Evolutionary conservation across 2,113 vertebrate species (phyloP), one percentile per base, ranked within the genome.

Genomic region (Albula glossodonta): DNA sequence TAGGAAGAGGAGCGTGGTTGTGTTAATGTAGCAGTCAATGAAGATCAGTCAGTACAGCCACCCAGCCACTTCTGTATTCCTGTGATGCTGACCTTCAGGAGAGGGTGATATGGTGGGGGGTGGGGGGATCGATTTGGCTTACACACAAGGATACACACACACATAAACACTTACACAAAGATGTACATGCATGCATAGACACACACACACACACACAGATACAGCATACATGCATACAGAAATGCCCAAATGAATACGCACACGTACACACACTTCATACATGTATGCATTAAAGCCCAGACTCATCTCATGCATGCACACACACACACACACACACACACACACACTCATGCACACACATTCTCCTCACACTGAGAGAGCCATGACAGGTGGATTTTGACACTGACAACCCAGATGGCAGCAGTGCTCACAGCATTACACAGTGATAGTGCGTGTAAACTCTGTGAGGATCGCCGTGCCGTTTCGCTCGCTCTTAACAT

Each of bases 271-370:
- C 88, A 89, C 89, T 88, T 87, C 83, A 41, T 41, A 41, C 31
- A 41, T 41, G 31, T 41, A 41, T 41, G 31, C 31, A 41, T 41
- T 41, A 41, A 41, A 41, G 31, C 31, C 31, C 31, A 41, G 31
- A 41, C 31, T 41, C 31, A 41, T 41, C 31, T 41, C 86, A 88
- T 86, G 78, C 89, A 87, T 80, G 80, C 91, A 88, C 90, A 70
- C 41, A n/a, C 74, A 80, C 87, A 88, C 85, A 81, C 86, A 86
- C 83, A 82, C 91, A 89, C 90, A 92, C 87, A 91, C 90, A 90
- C 89, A 91, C 87, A 84, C 84, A 86, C 87, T 88, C 86, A 90
- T 89, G 83, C 83, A 82, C 51, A 84, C 80, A 88, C 56, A 57
- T 78, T 81, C 70, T 8, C 1, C 82, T 70, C 19, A 0, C 25